Base-by-base conservation (phyloP, 2,888 invertebrate species). In the Charanyca ferruginea region DNA sequence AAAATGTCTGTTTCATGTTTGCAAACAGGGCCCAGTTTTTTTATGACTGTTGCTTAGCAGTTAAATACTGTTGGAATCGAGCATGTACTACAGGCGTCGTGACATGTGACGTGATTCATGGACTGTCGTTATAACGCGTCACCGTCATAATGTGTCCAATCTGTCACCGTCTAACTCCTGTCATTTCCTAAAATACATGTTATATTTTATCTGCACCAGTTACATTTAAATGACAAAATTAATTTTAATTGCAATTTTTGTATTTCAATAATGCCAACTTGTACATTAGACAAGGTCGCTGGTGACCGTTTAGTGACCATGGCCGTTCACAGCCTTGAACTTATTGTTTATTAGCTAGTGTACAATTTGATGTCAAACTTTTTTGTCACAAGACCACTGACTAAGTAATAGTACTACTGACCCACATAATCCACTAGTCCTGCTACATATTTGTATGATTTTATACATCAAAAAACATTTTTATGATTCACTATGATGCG, bases 311-410 rank as follows among this genome's bases (percentile, higher is more conserved):
- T 53, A 60, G 47, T 65, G 59, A 54, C 62, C 59, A 62, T 57
- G 77, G 62, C 62, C 44, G 49, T 1, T 45, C 23, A 62, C 23
- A 45, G 11, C 63, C 81, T 80, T 81, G 82, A 77, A 82, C 82
- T 80, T 71, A 80, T 65, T 81, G 51, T 52, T 66, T 28, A 51
- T 38, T 53, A 32, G 62, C 18, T 45, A 23, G 49, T n/a, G n/a
- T 60, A 54, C 32, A 49, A 65, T 70, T 58, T 32, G 38, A 28
- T 3, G 45, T 18, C 49, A 28, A 59, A 20, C 41, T 44, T 66
- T 66, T 71, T 71, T 71, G 48, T 61, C 66, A 16, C 66, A 61
- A 49, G 48, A 61, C 25, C 25, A 35, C 16, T 16, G 23, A 65
- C 41, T 49, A 23, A 16, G 28, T 25, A 45, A 13, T 61, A 38